Conservation (phyloP, 92 coral and sea anemone species). For the Bergia puertoricense region DNA sequence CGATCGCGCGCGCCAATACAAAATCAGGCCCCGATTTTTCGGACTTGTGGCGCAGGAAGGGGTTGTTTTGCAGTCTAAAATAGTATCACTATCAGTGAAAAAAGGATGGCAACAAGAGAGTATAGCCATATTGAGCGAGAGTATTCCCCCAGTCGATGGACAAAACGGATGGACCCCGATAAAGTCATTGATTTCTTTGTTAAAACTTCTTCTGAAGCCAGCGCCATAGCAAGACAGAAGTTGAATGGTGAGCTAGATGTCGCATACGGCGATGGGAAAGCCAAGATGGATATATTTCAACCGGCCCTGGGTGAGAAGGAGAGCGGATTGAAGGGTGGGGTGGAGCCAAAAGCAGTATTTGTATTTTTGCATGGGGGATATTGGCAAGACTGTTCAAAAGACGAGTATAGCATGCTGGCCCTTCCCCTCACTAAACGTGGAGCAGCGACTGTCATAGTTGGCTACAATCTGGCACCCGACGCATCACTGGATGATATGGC, state of each 20-base stretch:
- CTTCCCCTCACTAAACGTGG: constrained; percentile 53
- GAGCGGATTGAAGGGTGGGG: background rate
- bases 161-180: constrained; percentile 46
- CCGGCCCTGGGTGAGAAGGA: background rate
- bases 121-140: constrained; percentile 7
- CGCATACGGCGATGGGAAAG: constrained; percentile 43
- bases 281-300: constrained; percentile 61
- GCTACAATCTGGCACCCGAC: constrained; percentile 76
- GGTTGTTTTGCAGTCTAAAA: too few species aligned
- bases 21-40: too few species aligned
- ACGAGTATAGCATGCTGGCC: constrained; percentile 49
- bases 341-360: constrained; percentile 46
- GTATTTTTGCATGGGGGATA: constrained; percentile 80
- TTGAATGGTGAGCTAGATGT: constrained; percentile 29
- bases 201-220: constrained; percentile 33
- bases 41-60: too few species aligned
- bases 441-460: constrained; percentile 53
- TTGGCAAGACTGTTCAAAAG: constrained; percentile 74
- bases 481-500: constrained; percentile 65
- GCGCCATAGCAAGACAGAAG: constrained; percentile 31
- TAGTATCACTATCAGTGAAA: too few species aligned
- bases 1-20: too few species aligned
- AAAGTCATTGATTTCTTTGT: constrained; percentile 28
- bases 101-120: background rate
- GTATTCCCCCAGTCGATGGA: constrained; percentile 67